These are phyloP conservation scores for Parus major DNA, from an alignment of 2,113 vertebrate species.

Conservation along the genomic window DNA sequence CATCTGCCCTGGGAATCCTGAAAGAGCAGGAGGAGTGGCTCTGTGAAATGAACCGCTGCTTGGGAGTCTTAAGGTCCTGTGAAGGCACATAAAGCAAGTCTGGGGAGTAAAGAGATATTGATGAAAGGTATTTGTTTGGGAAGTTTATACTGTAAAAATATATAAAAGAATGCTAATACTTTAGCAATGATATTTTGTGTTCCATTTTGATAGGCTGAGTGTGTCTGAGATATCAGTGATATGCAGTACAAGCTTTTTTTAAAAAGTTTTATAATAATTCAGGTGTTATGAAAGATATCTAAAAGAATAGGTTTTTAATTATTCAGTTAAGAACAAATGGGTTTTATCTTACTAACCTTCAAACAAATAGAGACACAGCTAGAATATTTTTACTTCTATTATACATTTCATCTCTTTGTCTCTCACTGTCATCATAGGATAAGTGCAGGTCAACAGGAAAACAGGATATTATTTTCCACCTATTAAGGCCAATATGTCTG, in stretches of 20 bases:
- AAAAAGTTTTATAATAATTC: not conserved
- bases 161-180: not conserved
- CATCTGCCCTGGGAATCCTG: not conserved
- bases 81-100: not conserved
- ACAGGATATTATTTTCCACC: not conserved
- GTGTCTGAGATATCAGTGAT: not conserved
- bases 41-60: not conserved
- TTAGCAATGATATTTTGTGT: not conserved
- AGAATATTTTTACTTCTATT: not conserved
- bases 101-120: not conserved
- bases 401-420: not conserved
- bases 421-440: not conserved
- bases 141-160: not conserved
- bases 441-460: not conserved
- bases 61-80: not conserved
- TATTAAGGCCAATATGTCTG: not conserved
- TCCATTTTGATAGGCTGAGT: not conserved
- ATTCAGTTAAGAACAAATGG: not conserved
- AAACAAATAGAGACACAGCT: not conserved
- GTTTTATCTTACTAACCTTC: not conserved
- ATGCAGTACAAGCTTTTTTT: not conserved
- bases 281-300: not conserved
- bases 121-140: not conserved
- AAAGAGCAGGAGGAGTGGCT: not conserved
- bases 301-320: not conserved